Base-by-base conservation (phyloP, 2,888 invertebrate genomes). In the Arenicola marina region DNA sequence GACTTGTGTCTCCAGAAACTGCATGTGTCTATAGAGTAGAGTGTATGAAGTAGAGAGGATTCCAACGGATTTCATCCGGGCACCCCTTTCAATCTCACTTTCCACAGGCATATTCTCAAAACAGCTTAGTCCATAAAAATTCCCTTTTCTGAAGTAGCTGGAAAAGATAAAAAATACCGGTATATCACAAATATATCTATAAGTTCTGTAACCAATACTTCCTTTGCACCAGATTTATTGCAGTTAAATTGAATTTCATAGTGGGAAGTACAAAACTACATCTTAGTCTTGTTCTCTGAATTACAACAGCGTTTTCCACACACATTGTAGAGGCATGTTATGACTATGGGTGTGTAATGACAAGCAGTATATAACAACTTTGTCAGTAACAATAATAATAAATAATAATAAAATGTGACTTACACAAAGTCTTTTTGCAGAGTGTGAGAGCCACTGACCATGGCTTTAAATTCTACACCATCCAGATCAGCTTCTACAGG, bases 381-480 rank as follows among this genome's bases (percentile, higher is more conserved):
- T n/a, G n/a, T n/a, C n/a, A n/a, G n/a, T n/a, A n/a, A n/a, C n/a
- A n/a, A n/a, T n/a, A n/a, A n/a, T n/a, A n/a, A n/a, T n/a, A n/a
- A n/a, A n/a, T n/a, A n/a, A n/a, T n/a, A n/a, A 38, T 11, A 38
- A 38, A 38, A 18, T 38, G 48, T 48, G 24, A 38, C 83, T 78
- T 73, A 84, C 84, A 83, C 83, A 78, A 84, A 84, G 68, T 84
- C 84, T 62, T 75, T 79, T 34, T 73, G 69, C 33, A 83, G 76
- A 51, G 79, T 78, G 67, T 84, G 84, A 21, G 83, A 83, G 1
- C 84, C 84, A 74, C 84, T 84, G 45, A 82, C 79, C 81, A 84
- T 82, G 26, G 84, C 83, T 66, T 84, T 83, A 69, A 84, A 84
- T 71, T 84, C 84, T 11, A 84, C 80, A 2, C 84, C 84, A 67